These are phyloP conservation scores for Habrosyne pyritoides DNA, from an alignment of 2,888 invertebrate genomes.

Conservation along the genomic window DNA sequence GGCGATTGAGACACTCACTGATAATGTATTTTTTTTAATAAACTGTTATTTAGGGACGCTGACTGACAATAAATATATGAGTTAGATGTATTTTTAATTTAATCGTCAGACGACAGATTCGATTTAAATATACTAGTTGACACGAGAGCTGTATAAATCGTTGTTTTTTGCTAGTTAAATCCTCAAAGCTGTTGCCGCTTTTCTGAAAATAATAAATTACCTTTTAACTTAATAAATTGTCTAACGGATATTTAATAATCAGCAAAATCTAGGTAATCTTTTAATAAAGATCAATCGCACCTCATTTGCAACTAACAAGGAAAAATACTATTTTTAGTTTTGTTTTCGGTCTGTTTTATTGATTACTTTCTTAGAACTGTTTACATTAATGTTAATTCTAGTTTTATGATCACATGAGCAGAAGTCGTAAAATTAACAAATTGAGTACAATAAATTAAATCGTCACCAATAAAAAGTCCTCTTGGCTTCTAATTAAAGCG, in stretches of 20 bases:
- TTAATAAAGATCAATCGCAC: slow-evolving; percentile 1
- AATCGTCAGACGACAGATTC: too few species aligned
- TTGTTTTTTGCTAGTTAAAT: background rate
- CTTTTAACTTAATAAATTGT: background rate
- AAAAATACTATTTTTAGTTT: slow-evolving; percentile 12
- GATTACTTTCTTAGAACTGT: slow-evolving; percentile 19
- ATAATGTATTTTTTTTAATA: too few species aligned
- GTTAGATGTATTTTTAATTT: too few species aligned
- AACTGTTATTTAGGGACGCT: too few species aligned
- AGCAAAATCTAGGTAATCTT: background rate
- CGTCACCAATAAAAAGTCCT: background rate
- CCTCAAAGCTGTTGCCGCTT: background rate
- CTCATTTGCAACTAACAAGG: slow-evolving; percentile 9
- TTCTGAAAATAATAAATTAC: background rate
- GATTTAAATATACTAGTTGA: too few species aligned
- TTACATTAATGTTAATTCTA: slow-evolving; percentile 15
- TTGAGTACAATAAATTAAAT: slow-evolving; percentile 12
- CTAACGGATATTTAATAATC: slow-evolving; percentile 4
- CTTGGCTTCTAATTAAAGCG: background rate
- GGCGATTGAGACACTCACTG: too few species aligned
- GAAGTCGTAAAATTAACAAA: slow-evolving; percentile 15
- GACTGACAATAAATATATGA: too few species aligned
- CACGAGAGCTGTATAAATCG: background rate
- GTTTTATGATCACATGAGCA: slow-evolving; percentile 13
- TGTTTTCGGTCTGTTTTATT: slow-evolving; percentile 15